Conservation (phyloP, 2,797 vertebrate species). For the Anas bernieri region DNA sequence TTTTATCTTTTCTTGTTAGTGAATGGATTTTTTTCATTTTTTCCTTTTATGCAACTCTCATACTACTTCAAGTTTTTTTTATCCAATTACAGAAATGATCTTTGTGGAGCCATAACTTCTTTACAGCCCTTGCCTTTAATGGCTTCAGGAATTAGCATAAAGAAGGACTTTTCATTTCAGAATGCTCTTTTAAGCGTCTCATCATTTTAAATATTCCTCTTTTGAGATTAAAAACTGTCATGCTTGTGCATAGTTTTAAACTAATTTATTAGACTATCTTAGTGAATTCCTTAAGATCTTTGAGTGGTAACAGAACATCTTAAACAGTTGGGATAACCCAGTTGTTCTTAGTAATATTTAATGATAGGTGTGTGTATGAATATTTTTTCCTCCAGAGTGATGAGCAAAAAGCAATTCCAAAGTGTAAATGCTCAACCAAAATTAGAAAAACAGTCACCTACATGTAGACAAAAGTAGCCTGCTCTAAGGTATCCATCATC, state of each 20-base stretch:
- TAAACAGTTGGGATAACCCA: background rate
- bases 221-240: background rate
- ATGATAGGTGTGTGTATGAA: background rate
- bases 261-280: background rate
- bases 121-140: background rate
- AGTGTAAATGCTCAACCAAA: background rate
- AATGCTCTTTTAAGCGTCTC: background rate
- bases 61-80: background rate
- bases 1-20: slow-evolving; percentile 8
- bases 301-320: background rate
- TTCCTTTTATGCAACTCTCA: background rate
- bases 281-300: background rate
- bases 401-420: background rate
- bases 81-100: background rate
- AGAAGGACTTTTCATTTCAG: slow-evolving; percentile 11
- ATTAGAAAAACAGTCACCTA: background rate
- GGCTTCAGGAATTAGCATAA: slow-evolving; percentile 9
- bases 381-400: background rate
- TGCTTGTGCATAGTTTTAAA: background rate
- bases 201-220: slow-evolving; percentile 27
- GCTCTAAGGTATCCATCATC: background rate
- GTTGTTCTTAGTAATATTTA: background rate
- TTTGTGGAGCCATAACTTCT: background rate
- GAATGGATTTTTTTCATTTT: background rate
- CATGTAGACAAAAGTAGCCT: background rate